These are phyloP conservation scores for Centruroides sculpturatus DNA, from an alignment of 1,140 invertebrate species.

Conservation along the genomic window DNA sequence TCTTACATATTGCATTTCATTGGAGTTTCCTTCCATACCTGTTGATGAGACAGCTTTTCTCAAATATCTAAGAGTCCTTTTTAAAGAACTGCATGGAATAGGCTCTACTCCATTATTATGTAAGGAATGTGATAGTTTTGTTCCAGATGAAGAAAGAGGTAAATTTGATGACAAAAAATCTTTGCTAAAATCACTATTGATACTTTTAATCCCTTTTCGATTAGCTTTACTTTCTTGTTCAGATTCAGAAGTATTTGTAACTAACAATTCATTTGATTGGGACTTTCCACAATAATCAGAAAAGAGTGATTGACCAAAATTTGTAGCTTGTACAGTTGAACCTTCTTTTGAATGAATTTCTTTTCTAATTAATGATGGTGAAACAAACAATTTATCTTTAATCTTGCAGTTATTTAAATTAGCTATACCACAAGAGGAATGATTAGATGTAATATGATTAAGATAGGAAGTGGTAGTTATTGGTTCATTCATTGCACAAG, in stretches of 20 bases:
- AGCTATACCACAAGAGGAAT: not conserved
- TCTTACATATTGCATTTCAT: not conserved
- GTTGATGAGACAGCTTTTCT: conserved; percentile 10
- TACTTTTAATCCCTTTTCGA: no score
- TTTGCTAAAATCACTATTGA: not conserved
- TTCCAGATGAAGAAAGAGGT: no score
- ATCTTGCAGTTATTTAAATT: not conserved
- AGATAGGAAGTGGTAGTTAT: not conserved
- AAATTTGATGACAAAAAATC: no score
- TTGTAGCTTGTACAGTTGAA: no score
- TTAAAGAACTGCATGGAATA: conserved; percentile 9
- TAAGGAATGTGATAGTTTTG: no score
- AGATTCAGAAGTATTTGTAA: no score
- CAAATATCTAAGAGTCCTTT: conserved; percentile 12
- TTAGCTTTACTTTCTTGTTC: no score
- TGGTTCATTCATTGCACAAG: conserved; percentile 10
- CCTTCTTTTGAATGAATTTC: not conserved
- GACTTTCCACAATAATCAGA: no score
- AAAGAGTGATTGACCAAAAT: no score
- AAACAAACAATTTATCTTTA: not conserved
- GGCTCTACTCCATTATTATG: no score
- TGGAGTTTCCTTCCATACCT: conserved; percentile 4
- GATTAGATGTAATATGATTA: no score
- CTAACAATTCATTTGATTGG: no score
- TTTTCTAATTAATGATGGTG: not conserved